phyloP scores from a whole-genome alignment of 2,113 vertebrate genomes.

The Hippocampus abdominalis region DNA sequence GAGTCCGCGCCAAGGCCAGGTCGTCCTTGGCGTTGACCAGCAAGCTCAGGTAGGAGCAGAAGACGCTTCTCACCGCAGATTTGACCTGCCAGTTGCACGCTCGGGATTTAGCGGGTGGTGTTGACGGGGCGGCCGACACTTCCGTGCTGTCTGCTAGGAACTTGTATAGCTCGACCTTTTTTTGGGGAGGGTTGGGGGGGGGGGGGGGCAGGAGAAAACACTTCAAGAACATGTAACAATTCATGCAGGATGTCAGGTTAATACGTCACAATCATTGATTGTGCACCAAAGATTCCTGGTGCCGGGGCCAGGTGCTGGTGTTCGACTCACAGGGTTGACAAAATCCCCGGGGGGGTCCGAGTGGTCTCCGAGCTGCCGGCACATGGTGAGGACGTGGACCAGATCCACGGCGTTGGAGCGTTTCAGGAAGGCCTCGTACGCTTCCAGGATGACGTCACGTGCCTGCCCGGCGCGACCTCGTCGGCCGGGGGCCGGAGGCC shows the following conservation, averaged over 20 bases:
- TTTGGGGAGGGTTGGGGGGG: conserved; percentile 33
- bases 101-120: conserved; percentile 52
- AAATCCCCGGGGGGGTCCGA: conserved; percentile 64
- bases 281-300: background rate
- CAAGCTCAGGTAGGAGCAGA: conserved; percentile 85
- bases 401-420: conserved; percentile 86
- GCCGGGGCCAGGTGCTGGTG: background rate
- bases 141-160: conserved; percentile 74
- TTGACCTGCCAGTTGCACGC: conserved; percentile 61
- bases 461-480: conserved; percentile 67
- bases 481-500: conserved; percentile 64
- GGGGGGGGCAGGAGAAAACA: conserved; percentile 9
- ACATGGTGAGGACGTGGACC: conserved; percentile 80
- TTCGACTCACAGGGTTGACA: conserved; percentile 78
- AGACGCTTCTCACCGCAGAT: conserved; percentile 71
- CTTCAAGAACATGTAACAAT: background rate
- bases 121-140: conserved; percentile 49
- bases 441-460: conserved; percentile 76
- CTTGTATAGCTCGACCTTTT: conserved; percentile 78
- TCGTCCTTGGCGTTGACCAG: conserved; percentile 91
- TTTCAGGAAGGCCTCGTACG: conserved; percentile 81
- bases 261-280: background rate
- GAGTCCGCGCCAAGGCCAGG: conserved; percentile 79
- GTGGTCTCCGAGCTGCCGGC: conserved; percentile 58
- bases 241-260: background rate